Evolutionary conservation across 2,888 invertebrate genomes (phyloP).

Genomic region (Yponomeuta sedellus): DNA sequence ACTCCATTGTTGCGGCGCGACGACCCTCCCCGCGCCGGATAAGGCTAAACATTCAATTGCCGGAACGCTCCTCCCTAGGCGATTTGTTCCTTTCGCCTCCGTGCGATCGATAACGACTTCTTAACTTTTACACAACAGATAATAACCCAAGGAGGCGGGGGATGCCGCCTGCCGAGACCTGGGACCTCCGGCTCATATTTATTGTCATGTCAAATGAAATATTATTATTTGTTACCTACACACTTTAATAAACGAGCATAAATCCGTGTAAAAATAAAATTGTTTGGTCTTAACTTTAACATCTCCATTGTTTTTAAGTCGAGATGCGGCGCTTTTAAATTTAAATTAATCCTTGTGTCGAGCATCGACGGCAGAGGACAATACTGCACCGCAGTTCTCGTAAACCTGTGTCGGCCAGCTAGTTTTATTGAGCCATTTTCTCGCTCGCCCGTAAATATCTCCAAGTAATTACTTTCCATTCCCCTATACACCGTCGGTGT

Average conservation of each 20-base stretch:
- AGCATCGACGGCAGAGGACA: not conserved
- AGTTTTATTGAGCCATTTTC: constrained; percentile 69
- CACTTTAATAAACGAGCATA: too few species aligned
- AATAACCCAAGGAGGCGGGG: constrained; percentile 9
- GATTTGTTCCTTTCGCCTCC: constrained; percentile 57
- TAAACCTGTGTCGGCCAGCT: constrained; percentile 28
- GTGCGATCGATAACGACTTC: constrained; percentile 50
- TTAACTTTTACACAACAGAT: constrained; percentile 13
- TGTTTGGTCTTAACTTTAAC: too few species aligned
- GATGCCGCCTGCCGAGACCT: not conserved
- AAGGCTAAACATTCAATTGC: constrained; percentile 73
- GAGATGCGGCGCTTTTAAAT: not conserved
- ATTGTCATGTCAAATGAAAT: too few species aligned
- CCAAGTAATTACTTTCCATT: constrained; percentile 67
- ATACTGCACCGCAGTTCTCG: not conserved
- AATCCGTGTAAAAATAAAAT: too few species aligned
- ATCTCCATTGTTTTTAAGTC: too few species aligned
- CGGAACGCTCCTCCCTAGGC: constrained; percentile 61
- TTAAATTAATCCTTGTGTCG: not conserved
- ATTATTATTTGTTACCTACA: too few species aligned
- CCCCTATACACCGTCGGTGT: constrained; percentile 52
- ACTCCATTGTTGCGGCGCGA: constrained; percentile 67
- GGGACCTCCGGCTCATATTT: not conserved
- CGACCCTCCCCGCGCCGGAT: constrained; percentile 66
- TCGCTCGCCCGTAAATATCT: constrained; percentile 65